These are phyloP conservation scores for Beroe forskalii DNA, from an alignment of 37 sponge, comb jelly and placozoan genomes.

Conservation along the genomic window DNA sequence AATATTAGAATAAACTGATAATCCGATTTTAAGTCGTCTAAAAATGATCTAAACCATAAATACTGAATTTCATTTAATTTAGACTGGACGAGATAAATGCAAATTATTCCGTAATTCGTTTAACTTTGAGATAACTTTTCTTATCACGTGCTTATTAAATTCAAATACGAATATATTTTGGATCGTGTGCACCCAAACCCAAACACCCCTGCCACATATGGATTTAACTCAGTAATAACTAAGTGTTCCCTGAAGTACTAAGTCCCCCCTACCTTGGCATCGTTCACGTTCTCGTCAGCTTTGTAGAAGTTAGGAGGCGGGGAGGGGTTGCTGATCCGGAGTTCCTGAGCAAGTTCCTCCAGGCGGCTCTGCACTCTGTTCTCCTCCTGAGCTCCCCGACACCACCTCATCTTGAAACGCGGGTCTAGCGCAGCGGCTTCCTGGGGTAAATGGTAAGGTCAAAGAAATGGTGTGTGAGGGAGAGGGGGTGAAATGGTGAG, in stretches of 20 bases:
- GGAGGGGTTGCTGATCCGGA: constrained; percentile 20
- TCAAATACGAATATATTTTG: too few species aligned
- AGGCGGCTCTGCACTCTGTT: not conserved
- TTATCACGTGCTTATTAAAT: too few species aligned
- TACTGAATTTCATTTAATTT: constrained; percentile 17
- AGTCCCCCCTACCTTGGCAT: not conserved
- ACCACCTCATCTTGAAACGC: constrained; percentile 32
- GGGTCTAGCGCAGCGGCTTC: constrained; percentile 18
- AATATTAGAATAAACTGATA: too few species aligned
- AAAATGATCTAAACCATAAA: constrained; percentile 29
- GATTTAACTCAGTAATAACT: too few species aligned
- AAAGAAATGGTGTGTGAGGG: too few species aligned
- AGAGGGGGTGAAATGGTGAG: too few species aligned
- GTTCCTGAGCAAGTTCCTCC: constrained; percentile 34
- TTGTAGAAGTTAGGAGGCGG: constrained; percentile 4
- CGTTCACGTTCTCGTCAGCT: constrained; percentile 27
- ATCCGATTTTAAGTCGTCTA: constrained; percentile 19
- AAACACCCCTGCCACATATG: too few species aligned
- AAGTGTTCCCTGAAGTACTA: too few species aligned
- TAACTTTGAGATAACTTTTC: constrained; percentile 24
- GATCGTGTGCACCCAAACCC: too few species aligned
- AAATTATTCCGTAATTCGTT: constrained; percentile 24
- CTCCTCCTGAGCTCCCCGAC: not conserved
- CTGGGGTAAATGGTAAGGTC: too few species aligned
- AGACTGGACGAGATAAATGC: not conserved